phyloP scores from a whole-genome alignment of 2,797 vertebrate genomes.

The Argentina silus region DNA sequence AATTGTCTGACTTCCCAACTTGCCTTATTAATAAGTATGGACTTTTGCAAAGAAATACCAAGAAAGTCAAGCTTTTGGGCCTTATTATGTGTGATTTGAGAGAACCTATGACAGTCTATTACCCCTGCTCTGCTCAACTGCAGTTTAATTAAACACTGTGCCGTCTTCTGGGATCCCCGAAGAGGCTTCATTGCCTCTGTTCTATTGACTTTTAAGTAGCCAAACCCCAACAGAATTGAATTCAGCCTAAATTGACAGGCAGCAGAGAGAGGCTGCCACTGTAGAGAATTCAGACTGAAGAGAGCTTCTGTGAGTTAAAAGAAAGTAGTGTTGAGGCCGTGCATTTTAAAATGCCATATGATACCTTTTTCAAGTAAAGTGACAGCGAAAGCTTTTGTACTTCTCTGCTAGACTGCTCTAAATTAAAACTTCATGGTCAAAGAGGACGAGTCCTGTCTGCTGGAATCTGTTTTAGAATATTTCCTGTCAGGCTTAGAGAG shows the following conservation, averaged over 20 bases:
- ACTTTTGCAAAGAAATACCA: constrained; percentile 1
- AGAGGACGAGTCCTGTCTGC: not conserved
- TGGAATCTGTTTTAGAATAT: not conserved
- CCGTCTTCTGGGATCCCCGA: constrained; percentile 30
- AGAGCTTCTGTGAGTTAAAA: not conserved
- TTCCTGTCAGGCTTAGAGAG: not conserved
- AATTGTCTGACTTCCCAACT: constrained; percentile 3
- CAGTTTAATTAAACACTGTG: constrained; percentile 60
- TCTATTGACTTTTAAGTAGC: constrained; percentile 26
- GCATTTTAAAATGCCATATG: not conserved
- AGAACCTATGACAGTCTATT: constrained; percentile 34
- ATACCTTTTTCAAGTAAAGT: not conserved
- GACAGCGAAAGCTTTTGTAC: not conserved
- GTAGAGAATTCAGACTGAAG: not conserved
- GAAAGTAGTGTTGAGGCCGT: not conserved
- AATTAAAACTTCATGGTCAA: not conserved
- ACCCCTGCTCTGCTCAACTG: constrained; percentile 51
- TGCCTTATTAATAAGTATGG: constrained; percentile 27
- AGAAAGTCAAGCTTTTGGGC: constrained; percentile 2
- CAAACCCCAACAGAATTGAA: constrained; percentile 20
- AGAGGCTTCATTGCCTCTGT: constrained; percentile 48
- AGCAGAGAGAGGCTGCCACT: not conserved
- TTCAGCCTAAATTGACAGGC: constrained; percentile 13
- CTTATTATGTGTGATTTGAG: constrained; percentile 43
- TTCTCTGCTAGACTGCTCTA: not conserved